A percentile compares a stretch with the other conserved stretches of the same genome.
Evolutionary conservation across 2,888 invertebrate genomes (phyloP).

Genomic region (Sesamia inferens): DNA sequence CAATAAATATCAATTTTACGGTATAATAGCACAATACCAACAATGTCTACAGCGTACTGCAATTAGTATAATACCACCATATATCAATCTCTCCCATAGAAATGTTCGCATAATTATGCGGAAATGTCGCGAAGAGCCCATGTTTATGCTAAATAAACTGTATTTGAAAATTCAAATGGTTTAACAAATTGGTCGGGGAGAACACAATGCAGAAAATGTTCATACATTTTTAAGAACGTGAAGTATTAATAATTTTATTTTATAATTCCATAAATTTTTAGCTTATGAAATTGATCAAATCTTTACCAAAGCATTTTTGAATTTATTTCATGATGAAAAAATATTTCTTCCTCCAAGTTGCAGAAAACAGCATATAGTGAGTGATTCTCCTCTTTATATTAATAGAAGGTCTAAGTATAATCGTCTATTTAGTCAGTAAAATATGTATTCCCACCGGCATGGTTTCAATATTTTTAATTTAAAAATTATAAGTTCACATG

Average conservation of each 20-base stretch:
- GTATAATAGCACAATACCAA: constrained; percentile 72
- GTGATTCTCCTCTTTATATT: background rate
- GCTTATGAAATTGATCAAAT: background rate
- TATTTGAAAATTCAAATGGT: constrained; percentile 75
- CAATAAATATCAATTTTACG: constrained; percentile 76
- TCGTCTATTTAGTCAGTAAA: background rate
- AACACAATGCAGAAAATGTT: constrained; percentile 45
- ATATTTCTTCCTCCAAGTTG: background rate
- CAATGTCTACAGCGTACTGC: constrained; percentile 68
- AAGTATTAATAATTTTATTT: constrained; percentile 1
- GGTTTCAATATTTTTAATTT: background rate
- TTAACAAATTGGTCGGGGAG: constrained; percentile 73
- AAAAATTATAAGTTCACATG: background rate
- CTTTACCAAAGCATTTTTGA: background rate
- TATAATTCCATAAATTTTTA: background rate
- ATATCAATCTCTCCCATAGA: constrained; percentile 80
- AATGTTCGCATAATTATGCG: constrained; percentile 73
- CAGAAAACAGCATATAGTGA: background rate
- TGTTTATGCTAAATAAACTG: constrained; percentile 85
- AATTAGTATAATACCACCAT: constrained; percentile 86
- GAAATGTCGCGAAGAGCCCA: constrained; percentile 78
- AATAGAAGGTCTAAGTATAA: background rate
- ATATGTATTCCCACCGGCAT: background rate
- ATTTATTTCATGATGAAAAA: background rate
- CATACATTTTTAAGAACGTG: constrained; percentile 30